Evolutionary conservation across 1,140 invertebrate species (phyloP), one percentile per base, ranked within the genome.

Genomic region (Drosophila hydei): DNA sequence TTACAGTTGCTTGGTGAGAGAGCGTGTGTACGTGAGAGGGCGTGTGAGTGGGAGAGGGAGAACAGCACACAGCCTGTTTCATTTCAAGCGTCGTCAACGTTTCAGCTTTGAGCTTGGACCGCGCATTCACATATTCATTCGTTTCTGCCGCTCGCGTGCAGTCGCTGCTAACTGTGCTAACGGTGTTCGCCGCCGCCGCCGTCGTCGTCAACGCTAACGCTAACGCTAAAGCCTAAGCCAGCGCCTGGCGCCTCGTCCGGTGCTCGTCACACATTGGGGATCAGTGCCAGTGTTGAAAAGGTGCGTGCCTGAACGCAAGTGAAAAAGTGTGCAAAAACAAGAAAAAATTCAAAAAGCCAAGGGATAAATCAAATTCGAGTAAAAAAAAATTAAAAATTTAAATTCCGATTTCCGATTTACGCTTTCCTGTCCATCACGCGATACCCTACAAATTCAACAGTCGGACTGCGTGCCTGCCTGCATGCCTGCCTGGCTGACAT

Each of bases 101-200:
- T 55, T 59, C 52, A 59, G 73, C 51, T 69, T 71, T 76, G 64
- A 73, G 55, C 72, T 72, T 72, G 59, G 62, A 55, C 51, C 62
- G 60, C 51, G 71, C 48, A 64, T 68, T 56, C 54, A 71, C 45
- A 52, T 64, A 74, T 77, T 85, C 80, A 85, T 70, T 80, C 74
- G 81, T 77, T 80, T 77, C 75, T 72, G 83, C 63, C 71, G 68
- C 71, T 87, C 64, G 75, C 79, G 75, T 87, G 75, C 77, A 87
- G 83, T 87, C 81, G 81, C 73, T 74, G 80, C 69, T 72, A 63
- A 62, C 30, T 33, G 30, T 33, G 38, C 69, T 85, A 85, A 88
- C 81, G 77, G 81, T 81, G 54, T 80, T 72, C 52, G 55, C 61
- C 74, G 72, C 59, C 52, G 55, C 58, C 74, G 72, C 54, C 81